Conservation (phyloP, 1,140 invertebrate species). For the Drosophila ercepeae region DNA sequence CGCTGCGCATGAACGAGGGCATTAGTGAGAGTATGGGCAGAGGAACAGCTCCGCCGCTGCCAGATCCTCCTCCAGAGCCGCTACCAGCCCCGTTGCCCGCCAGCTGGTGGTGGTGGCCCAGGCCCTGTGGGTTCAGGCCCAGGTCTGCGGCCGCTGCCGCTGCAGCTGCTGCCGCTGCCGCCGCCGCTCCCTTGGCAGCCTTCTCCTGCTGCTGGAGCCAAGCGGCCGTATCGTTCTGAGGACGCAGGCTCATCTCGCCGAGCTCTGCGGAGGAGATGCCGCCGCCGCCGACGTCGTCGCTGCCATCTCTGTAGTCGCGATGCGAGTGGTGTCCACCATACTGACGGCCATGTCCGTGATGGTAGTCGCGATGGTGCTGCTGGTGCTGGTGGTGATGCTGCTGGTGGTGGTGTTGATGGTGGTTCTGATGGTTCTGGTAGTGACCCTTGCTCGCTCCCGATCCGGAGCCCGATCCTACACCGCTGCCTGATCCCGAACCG, state of each 20-base stretch:
- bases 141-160: constrained; percentile 66
- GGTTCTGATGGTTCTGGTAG: constrained; percentile 62
- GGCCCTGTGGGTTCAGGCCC: constrained; percentile 84
- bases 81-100: constrained; percentile 37
- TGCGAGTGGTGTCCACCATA: constrained; percentile 67
- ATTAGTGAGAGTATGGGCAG: constrained; percentile 82
- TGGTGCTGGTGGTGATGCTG: constrained; percentile 67
- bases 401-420: constrained; percentile 57
- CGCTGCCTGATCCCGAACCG: constrained; percentile 35
- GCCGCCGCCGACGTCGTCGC: constrained; percentile 65
- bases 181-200: constrained; percentile 74
- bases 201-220: constrained; percentile 83
- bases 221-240: constrained; percentile 79
- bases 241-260: constrained; percentile 76
- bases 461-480: constrained; percentile 13
- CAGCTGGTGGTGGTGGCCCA: constrained; percentile 75
- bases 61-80: constrained; percentile 51
- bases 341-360: constrained; percentile 55
- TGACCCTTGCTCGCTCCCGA: constrained; percentile 37
- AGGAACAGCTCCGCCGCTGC: constrained; percentile 79
- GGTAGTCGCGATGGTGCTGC: constrained; percentile 70
- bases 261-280: constrained; percentile 39
- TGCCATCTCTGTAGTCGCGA: constrained; percentile 74
- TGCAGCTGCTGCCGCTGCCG: constrained; percentile 50
- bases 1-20: constrained; percentile 82